phyloP scores from a whole-genome alignment of 2,888 invertebrate genomes.

The Glaucopsyche alexis region DNA sequence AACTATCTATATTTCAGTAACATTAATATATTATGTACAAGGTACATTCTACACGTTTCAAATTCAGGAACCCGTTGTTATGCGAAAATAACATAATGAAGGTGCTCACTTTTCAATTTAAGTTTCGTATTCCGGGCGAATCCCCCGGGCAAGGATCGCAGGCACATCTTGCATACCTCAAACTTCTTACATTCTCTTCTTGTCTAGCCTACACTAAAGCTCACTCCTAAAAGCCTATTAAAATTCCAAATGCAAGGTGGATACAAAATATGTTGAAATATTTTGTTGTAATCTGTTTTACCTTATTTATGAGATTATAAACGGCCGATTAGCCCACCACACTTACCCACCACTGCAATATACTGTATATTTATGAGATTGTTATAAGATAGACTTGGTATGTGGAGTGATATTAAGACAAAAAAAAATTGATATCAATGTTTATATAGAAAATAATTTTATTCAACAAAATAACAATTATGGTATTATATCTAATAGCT shows the following conservation, averaged over 20 bases:
- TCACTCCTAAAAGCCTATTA: conserved; percentile 21
- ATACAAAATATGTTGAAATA: conserved; percentile 15
- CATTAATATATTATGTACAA: too few relatives aligned
- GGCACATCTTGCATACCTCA: conserved; percentile 20
- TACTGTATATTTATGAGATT: too few relatives aligned
- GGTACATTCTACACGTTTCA: neutral
- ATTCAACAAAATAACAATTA: too few relatives aligned
- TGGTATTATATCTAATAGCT: too few relatives aligned
- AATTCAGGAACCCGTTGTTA: neutral
- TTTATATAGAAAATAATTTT: too few relatives aligned
- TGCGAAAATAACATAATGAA: conserved; percentile 1
- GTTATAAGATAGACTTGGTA: neutral
- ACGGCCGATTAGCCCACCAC: too few relatives aligned
- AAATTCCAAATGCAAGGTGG: conserved; percentile 17
- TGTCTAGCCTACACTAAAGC: conserved; percentile 11
- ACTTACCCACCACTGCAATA: too few relatives aligned
- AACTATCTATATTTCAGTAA: too few relatives aligned
- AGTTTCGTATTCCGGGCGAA: conserved; percentile 11
- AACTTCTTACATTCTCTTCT: conserved; percentile 16
- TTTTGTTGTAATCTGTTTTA: neutral
- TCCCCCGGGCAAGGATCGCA: neutral
- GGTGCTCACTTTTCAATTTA: conserved; percentile 25
- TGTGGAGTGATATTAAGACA: neutral
- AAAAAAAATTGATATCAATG: too few relatives aligned
- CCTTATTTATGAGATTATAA: neutral